phyloP scores from a whole-genome alignment of 2,797 vertebrate species.

The Urocyon cinereoargenteus region DNA sequence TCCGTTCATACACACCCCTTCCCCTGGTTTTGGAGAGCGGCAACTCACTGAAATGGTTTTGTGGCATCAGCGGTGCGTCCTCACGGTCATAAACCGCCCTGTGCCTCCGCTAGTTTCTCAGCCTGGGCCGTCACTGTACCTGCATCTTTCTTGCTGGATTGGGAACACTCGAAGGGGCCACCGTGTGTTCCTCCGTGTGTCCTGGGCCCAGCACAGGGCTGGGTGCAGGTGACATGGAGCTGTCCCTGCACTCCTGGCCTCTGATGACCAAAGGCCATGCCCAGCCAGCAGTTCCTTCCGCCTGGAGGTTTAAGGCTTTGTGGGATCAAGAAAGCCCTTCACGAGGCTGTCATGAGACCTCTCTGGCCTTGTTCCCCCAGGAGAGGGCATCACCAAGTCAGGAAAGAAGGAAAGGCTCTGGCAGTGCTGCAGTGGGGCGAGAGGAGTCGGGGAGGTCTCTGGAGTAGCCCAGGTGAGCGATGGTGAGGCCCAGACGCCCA shows the following conservation, averaged over 20 bases:
- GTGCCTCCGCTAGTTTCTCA: neutral
- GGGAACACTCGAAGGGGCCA: neutral
- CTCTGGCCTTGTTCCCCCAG: neutral
- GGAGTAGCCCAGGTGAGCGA: neutral
- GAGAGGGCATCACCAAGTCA: neutral
- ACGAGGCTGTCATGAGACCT: neutral
- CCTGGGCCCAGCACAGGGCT: neutral
- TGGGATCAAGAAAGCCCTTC: neutral
- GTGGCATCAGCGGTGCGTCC: neutral
- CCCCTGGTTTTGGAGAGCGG: neutral
- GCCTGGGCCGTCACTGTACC: accelerated
- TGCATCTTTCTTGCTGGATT: neutral
- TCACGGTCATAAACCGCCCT: neutral
- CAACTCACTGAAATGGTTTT: neutral
- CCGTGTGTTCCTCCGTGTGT: neutral
- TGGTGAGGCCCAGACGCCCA: neutral
- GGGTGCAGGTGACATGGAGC: too few species aligned
- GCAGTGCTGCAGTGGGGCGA: too few species aligned
- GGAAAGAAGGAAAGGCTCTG: neutral
- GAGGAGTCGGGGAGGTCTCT: neutral
- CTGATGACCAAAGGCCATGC: neutral
- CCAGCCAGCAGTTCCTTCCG: neutral
- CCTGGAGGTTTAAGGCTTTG: neutral
- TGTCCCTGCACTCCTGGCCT: neutral
- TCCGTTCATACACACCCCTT: neutral